A percentile compares a stretch with the other conserved stretches of the same genome.
Conservation (phyloP, 2,113 vertebrate genomes). For the Nesogale talazaci region DNA sequence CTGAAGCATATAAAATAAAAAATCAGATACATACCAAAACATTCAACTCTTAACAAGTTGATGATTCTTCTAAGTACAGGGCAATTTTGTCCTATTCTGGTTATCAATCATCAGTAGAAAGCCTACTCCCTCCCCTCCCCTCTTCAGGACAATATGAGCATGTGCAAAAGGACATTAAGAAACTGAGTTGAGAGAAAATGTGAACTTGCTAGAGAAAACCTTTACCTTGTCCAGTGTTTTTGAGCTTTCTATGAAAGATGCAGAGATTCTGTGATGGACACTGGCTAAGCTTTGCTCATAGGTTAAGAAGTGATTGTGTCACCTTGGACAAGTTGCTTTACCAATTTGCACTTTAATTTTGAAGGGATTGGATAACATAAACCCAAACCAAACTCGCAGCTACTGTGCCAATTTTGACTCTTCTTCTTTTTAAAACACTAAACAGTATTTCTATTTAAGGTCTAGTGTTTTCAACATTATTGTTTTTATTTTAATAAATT, state of each 20-base stretch:
- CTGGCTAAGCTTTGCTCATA: conserved; percentile 18
- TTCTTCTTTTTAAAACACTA: too few relatives aligned
- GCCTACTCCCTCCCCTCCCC: background rate
- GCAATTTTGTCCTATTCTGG: conserved; percentile 22
- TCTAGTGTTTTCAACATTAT: too few relatives aligned
- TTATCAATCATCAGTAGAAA: background rate
- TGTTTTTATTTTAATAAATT: too few relatives aligned
- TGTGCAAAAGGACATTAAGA: background rate
- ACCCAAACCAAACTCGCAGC: too few relatives aligned
- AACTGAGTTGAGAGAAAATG: background rate
- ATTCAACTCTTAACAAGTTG: background rate
- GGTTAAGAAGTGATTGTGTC: conserved; percentile 11
- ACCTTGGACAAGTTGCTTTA: conserved; percentile 11
- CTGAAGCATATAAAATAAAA: background rate
- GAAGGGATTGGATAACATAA: background rate
- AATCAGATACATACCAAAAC: background rate
- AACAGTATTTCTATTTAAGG: too few relatives aligned
- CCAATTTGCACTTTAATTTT: conserved; percentile 18
- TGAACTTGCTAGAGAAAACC: conserved; percentile 1
- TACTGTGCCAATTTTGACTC: too few relatives aligned
- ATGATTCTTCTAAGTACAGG: conserved; percentile 10
- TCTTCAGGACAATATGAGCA: background rate
- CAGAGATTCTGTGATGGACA: background rate
- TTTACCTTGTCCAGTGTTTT: background rate
- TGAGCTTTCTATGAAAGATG: conserved; percentile 8